Evolutionary conservation across 2,888 invertebrate species (phyloP).

Genomic region (Eumacrocentrus americanus): DNA sequence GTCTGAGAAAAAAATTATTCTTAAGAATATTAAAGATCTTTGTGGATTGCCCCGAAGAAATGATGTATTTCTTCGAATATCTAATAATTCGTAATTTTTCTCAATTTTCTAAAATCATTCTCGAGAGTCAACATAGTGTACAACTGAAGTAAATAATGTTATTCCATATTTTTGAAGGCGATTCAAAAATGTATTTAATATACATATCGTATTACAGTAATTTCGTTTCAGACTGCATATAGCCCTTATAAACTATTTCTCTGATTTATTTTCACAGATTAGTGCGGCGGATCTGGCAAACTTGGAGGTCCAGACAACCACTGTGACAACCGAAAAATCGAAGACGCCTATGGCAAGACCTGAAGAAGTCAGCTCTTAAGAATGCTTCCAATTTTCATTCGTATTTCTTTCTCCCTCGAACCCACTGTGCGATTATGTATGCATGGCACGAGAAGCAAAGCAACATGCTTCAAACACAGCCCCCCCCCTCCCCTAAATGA

Average conservation of each 20-base stretch:
- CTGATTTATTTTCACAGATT: constrained; percentile 46
- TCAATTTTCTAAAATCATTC: not conserved
- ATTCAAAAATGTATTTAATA: too few relatives aligned
- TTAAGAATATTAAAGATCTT: too few relatives aligned
- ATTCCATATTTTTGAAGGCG: too few relatives aligned
- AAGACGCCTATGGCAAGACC: constrained; percentile 58
- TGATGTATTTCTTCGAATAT: too few relatives aligned
- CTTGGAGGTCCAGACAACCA: constrained; percentile 55
- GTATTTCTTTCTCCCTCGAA: constrained; percentile 28
- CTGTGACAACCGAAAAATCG: constrained; percentile 57
- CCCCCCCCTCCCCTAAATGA: constrained; percentile 10
- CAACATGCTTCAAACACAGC: not conserved
- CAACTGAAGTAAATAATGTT: too few relatives aligned
- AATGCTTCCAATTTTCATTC: constrained; percentile 29
- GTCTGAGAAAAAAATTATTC: too few relatives aligned
- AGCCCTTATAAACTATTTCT: not conserved
- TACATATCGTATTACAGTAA: too few relatives aligned
- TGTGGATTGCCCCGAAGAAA: too few relatives aligned
- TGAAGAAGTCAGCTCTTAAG: constrained; percentile 56
- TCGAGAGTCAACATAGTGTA: too few relatives aligned
- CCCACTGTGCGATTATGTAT: constrained; percentile 29
- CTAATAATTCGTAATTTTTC: not conserved
- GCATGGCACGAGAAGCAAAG: constrained; percentile 2
- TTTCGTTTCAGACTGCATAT: not conserved
- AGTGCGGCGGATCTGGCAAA: constrained; percentile 58